phyloP scores from a whole-genome alignment of 1,140 invertebrate genomes.

The Drosophila persimilis region DNA sequence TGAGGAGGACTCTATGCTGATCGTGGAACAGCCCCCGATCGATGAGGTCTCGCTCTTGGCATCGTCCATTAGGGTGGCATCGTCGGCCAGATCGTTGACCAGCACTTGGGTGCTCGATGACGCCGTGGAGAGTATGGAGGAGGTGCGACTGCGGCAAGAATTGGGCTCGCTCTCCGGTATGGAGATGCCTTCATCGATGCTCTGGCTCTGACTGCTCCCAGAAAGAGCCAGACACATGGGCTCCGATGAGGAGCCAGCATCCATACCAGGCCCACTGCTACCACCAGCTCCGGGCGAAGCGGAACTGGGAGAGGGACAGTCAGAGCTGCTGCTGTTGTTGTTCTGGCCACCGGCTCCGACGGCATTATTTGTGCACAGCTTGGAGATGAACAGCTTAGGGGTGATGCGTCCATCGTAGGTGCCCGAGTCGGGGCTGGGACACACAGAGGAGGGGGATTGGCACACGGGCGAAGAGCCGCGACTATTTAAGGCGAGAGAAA shows the following conservation, averaged over 20 bases:
- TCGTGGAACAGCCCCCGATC: constrained; percentile 69
- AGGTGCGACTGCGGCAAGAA: constrained; percentile 68
- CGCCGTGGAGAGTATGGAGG: constrained; percentile 62
- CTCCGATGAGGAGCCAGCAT: constrained; percentile 31
- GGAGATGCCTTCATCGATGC: constrained; percentile 76
- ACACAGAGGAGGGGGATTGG: constrained; percentile 80
- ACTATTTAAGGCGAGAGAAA: constrained; percentile 71
- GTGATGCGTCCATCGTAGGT: constrained; percentile 79
- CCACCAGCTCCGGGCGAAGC: constrained; percentile 56
- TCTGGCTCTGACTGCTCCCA: constrained; percentile 63
- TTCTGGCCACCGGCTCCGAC: constrained; percentile 42
- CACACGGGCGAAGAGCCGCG: constrained; percentile 84
- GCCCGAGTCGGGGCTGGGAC: constrained; percentile 78
- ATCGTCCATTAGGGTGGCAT: constrained; percentile 79
- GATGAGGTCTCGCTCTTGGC: constrained; percentile 77
- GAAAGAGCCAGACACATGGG: constrained; percentile 61
- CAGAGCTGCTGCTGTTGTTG: constrained; percentile 69
- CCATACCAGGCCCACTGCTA: constrained; percentile 28
- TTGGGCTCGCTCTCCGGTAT: constrained; percentile 62
- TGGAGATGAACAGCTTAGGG: constrained; percentile 78
- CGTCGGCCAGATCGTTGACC: constrained; percentile 66
- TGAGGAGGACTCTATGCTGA: constrained; percentile 73
- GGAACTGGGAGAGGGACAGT: constrained; percentile 72
- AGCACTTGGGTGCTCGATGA: constrained; percentile 67
- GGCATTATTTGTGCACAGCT: constrained; percentile 72